Base-by-base conservation (phyloP, 2,113 vertebrate species). In the Noctilio leporinus region DNA sequence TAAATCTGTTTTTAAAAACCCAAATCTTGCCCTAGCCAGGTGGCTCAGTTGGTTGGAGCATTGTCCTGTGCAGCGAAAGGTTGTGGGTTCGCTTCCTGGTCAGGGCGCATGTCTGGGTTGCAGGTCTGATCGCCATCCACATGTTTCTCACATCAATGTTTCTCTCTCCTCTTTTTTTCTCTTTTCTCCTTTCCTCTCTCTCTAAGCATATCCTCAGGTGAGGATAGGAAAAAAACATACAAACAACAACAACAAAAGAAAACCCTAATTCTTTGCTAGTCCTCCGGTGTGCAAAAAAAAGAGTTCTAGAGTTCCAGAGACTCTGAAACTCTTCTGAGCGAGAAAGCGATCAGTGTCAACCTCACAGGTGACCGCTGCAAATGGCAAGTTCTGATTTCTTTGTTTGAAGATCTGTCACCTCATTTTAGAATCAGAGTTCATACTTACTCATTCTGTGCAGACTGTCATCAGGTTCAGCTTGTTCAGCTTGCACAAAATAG, bases 391-490 rank as follows among this genome's bases (percentile, higher is more conserved):
- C 70, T 43, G 59, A 67, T 81, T 43, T 89, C 95, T 96, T 94
- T 94, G 85, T 86, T 57, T 86, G 76, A 92, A 93, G 95, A 82
- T 55, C 94, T 69, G 75, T 77, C 86, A 43, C 3, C 70, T 91
- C 86, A 17, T 69, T 82, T 95, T 83, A 93, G 47, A 82, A 77
- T 93, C 83, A 73, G 70, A 6, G 38, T 40, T 72, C 77, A n/a
- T 55, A 57, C 83, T 53, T 57, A 10, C 17, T 83, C 65, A 10
- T 49, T 96, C 80, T 59, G 20, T 49, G 64, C 62, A 57, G 83
- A 93, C 91, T 89, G 88, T 86, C 93, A 72, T 80, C 83, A 67
- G 86, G 76, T 94, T 89, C 17, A 15, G 89, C 76, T 86, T 96
- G 76, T 94, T 89, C 17, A 15, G 89, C 76, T 86, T 96, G 94